phyloP scores from a whole-genome alignment of 1,140 invertebrate species.

The Pseudoatta argentina region DNA sequence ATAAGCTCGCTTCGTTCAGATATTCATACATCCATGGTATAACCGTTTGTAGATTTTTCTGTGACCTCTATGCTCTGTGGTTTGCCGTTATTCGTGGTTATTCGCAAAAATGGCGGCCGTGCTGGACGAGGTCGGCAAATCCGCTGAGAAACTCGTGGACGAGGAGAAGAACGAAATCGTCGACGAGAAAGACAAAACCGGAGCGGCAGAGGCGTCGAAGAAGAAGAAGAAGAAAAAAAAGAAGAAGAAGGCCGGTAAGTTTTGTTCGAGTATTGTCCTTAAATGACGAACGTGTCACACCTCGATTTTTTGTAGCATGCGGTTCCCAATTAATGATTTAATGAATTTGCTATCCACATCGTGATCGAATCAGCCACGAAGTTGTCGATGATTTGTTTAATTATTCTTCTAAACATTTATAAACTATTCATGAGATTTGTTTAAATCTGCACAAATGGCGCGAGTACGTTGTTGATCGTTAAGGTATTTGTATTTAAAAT shows the following conservation, averaged over 20 bases:
- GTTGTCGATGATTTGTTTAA: background rate
- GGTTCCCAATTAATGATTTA: background rate
- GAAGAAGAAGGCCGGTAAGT: slow-evolving; percentile 90
- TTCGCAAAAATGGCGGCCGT: slow-evolving; percentile 86
- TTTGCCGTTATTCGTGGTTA: background rate
- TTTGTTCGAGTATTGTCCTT: slow-evolving; percentile 1
- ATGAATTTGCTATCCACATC: background rate
- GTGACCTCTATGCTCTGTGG: too few species aligned
- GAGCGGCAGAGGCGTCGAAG: slow-evolving; percentile 88
- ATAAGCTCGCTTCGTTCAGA: too few species aligned
- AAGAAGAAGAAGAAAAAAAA: slow-evolving; percentile 92
- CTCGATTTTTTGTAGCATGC: background rate
- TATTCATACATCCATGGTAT: too few species aligned
- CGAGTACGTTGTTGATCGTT: background rate
- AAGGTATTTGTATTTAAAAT: background rate
- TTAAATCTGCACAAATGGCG: background rate
- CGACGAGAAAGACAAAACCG: slow-evolving; percentile 86
- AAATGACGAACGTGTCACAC: background rate
- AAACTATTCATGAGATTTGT: background rate
- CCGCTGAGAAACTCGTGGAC: slow-evolving; percentile 84
- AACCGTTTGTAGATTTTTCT: too few species aligned
- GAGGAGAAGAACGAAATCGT: slow-evolving; percentile 85
- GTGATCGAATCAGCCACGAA: background rate
- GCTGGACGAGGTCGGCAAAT: slow-evolving; percentile 86
- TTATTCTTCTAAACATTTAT: background rate